Conservation (phyloP, 2,113 vertebrate genomes). For the Leptocoma aspasia region DNA sequence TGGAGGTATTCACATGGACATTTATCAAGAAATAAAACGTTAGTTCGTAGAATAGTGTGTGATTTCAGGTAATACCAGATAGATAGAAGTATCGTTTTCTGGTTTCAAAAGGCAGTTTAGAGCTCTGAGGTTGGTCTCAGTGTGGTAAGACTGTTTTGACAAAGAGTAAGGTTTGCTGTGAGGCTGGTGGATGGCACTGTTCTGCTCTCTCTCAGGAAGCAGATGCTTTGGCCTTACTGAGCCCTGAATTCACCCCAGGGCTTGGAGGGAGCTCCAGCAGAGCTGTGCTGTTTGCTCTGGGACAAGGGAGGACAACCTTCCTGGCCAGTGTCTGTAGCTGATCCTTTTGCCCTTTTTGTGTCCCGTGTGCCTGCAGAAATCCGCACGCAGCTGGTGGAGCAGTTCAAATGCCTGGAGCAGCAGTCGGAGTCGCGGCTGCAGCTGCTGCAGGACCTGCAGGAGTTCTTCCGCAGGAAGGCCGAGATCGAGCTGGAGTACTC, state of each 20-base stretch:
- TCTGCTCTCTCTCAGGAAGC: not conserved
- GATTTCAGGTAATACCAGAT: not conserved
- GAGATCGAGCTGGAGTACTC: slow-evolving; percentile 98
- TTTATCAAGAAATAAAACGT: not conserved
- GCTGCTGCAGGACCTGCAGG: slow-evolving; percentile 97
- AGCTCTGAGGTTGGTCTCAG: not conserved
- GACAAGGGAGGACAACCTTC: rapidly evolving
- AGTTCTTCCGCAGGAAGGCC: slow-evolving; percentile 96
- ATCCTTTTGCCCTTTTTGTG: not conserved
- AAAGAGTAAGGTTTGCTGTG: not conserved
- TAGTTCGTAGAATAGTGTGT: not conserved
- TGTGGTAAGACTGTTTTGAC: not conserved
- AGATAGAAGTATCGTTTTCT: rapidly evolving
- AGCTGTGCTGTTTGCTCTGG: not conserved
- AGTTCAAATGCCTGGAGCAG: slow-evolving; percentile 98
- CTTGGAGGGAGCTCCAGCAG: not conserved
- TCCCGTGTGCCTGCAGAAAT: slow-evolving; percentile 80
- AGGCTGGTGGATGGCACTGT: not conserved
- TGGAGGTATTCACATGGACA: rapidly evolving
- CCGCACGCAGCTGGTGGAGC: slow-evolving; percentile 95
- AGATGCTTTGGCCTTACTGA: too few species aligned
- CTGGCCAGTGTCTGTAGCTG: not conserved
- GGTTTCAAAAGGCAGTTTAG: not conserved
- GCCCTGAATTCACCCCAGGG: not conserved
- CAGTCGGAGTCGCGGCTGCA: slow-evolving; percentile 96